phyloP scores from a whole-genome alignment of 2,797 vertebrate species.

The Euthynnus affinis region DNA sequence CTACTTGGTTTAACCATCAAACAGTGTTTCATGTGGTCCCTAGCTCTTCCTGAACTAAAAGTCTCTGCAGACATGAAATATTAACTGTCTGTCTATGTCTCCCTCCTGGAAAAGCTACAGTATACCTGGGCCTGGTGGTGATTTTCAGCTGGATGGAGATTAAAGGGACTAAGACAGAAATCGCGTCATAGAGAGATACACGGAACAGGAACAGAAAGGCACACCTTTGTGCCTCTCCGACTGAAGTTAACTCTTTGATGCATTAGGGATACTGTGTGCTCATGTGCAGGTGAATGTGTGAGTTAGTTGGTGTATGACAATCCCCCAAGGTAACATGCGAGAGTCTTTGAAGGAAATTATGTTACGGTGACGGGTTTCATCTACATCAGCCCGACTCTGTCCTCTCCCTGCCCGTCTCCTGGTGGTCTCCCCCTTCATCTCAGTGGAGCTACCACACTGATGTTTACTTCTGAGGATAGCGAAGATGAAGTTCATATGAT shows the following conservation, averaged over 20 bases:
- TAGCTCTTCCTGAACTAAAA: conserved; percentile 42
- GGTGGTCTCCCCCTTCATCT: conserved; percentile 2
- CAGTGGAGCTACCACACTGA: not conserved
- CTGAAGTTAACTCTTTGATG: conserved; percentile 48
- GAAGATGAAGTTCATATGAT: too few species aligned
- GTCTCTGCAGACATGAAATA: conserved; percentile 72
- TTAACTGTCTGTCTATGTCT: conserved; percentile 52
- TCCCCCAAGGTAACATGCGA: not conserved
- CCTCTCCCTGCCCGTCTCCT: conserved; percentile 28
- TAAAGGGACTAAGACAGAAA: conserved; percentile 48
- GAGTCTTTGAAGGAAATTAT: not conserved
- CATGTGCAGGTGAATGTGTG: conserved; percentile 21
- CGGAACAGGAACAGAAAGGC: conserved; percentile 14
- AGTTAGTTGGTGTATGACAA: conserved; percentile 6
- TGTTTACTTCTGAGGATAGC: not conserved
- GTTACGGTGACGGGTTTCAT: conserved; percentile 11
- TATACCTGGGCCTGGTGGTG: conserved; percentile 40
- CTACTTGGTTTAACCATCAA: conserved; percentile 69
- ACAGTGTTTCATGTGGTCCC: conserved; percentile 68
- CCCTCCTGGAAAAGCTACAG: conserved; percentile 40
- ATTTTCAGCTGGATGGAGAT: conserved; percentile 62
- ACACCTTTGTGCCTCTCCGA: conserved; percentile 1
- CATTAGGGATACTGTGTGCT: conserved; percentile 25
- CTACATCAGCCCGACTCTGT: conserved; percentile 6
- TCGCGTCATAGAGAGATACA: conserved; percentile 22